These are phyloP conservation scores for Mergus octosetaceus DNA, from an alignment of 2,797 vertebrate species.

Conservation along the genomic window DNA sequence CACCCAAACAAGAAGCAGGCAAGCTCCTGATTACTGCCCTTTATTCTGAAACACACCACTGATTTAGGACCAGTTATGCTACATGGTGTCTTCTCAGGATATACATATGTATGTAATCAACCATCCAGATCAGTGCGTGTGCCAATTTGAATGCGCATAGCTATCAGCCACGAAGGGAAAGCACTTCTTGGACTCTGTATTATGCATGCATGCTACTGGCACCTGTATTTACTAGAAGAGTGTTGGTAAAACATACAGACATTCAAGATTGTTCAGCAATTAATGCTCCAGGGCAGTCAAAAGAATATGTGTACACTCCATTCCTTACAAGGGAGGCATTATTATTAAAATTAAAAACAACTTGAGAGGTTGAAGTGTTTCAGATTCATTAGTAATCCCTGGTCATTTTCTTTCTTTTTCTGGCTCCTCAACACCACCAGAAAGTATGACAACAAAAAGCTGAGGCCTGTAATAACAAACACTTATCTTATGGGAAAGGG, in stretches of 20 bases:
- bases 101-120: not conserved
- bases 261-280: not conserved
- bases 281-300: not conserved
- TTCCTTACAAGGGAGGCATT: not conserved
- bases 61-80: slow-evolving; percentile 26
- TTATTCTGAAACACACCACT: not conserved
- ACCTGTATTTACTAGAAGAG: not conserved
- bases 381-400: not conserved
- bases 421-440: not conserved
- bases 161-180: not conserved
- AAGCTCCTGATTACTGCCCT: not conserved
- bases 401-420: not conserved
- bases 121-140: not conserved
- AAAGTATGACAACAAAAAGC: not conserved
- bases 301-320: not conserved
- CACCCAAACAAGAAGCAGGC: not conserved
- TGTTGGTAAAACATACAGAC: not conserved
- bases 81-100: not conserved
- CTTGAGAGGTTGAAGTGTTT: not conserved
- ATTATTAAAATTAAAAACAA: not conserved
- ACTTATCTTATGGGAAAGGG: not conserved
- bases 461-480: slow-evolving; percentile 3
- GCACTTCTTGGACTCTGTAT: not conserved
- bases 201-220: not conserved
- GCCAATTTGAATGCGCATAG: not conserved